Evolutionary conservation across 2,797 vertebrate genomes (phyloP), one percentile per base, ranked within the genome.

Genomic region (Cyprinella venusta): DNA sequence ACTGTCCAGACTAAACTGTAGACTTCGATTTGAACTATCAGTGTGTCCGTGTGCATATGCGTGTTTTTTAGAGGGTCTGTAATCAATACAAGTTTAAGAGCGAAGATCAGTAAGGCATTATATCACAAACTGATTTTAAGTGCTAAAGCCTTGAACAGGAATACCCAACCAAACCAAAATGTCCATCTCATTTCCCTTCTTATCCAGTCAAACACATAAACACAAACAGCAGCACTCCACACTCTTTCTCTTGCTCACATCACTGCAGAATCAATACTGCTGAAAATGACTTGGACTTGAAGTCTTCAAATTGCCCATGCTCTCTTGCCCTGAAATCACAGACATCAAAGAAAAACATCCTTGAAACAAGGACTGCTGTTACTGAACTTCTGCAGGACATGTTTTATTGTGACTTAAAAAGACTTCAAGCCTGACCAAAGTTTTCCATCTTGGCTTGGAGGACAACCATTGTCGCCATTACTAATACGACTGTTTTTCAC

Each of bases 1-100:
- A 63, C 75, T 84, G 77, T 79, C 87, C 79, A 81, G 56, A 36
- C n/a, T 63, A 63, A 85, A 79, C 70, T 81, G 67, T 63, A 63
- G 48, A 80, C 74, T 84, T 83, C 50, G 61, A 85, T 36, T 85
- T 0, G 85, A 78, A 67, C 19, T 65, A 36, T 83, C 48, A 42
- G 50, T 71, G 5, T 75, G 50, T 54, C 75, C 24, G 63, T 54
- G 54, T 75, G 24, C 72, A 48, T 24, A 40, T 74, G 76, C 36
- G 54, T 30, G 67, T 33, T 36, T 54, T 61, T 68, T 36, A 67
- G 30, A 75, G 48, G 48, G 59, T 48, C 48, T 75, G 6, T 36
- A 65, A 40, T 30, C 19, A 70, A 59, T 61, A 80, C 21, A 5
- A 67, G 45, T 26, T 65, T 67, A n/a, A 69, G 8, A 18, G 33